Base-by-base conservation (phyloP, 64 coral and sea anemone species). In the Montipora efflorescens region DNA sequence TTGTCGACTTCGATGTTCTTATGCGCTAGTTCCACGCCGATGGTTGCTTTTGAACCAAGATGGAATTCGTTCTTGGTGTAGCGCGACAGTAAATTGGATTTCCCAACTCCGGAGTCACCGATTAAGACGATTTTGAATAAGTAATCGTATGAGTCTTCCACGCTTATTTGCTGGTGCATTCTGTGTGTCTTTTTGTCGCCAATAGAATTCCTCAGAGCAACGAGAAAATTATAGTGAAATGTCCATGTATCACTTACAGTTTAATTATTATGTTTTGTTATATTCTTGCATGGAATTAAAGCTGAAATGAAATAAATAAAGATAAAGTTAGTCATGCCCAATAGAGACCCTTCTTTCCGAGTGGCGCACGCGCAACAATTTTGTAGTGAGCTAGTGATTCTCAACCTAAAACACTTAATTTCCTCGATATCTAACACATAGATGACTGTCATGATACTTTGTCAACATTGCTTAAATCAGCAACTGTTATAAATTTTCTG, bases 31-130 rank as follows among this genome's bases (percentile, higher is more conserved):
- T 99, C 98, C 43, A 99, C 98, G 10, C 98, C 98, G 28, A 99
- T 99, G n/a, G 98, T 99, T 59, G 98, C 95, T 70, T 99, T 99
- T 6, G 98, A 99, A 36, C 98, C 95, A 9, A 99, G 74, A 44
- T 99, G 98, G 69, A 99, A 99, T 36, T 99, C 98, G 36, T 99
- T 96, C 75, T 96, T 99, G 20, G 98, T 96, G 93, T 99, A 99
- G 5, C 98, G 89, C 13, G 95, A 96, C 18, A 99, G 78, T 13
- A 99, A 79, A 44, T 99, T 96, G 7, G 98, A 99, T 92, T 99
- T 99, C 8, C 98, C 98, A 3, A 99, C 98, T 20, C 98, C 98
- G 8, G 95, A 96, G 73, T 99, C 98, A 4, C 98, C 98, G 46
- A 99, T 96, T 12, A 99, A 82, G 14, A 99, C 98, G 48, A 92